Base-by-base conservation (phyloP, 2,113 vertebrate species). In the Eretmochelys imbricata region DNA sequence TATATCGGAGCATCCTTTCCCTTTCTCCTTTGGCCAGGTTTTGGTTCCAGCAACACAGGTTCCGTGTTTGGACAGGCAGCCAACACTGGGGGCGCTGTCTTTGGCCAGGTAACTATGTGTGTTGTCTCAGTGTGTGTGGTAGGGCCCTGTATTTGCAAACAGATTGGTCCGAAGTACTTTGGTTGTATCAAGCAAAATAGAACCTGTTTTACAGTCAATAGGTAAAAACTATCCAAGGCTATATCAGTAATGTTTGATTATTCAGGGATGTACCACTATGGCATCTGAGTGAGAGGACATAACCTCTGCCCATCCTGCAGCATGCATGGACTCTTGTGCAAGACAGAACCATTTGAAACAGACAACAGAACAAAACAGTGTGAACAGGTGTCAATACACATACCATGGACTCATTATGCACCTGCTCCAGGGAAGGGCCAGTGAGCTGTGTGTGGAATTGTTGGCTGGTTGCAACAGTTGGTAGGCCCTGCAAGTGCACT, bases 21-120 rank as follows among this genome's bases (percentile, higher is more conserved):
- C 14, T 89, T 95, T 96, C 54, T 98, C 6, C 72, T 95, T 87
- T 89, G 95, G 29, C 5, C 19, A 98, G 98, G 96, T 31, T 99
- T 99, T 93, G 99, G 99, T 54, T 98, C 98, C 57, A 98, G 98
- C 55, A 96, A 98, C 62, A 95, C 98, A 12, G 95, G 98, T 3
- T 98, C 99, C 38, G 98, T 99, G 85, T 99, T 99, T 90, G 99
- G 99, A 80, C 99, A 99, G 87, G 98, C 98, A 51, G 49, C 98
- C 50, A 98, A 93, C 86, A 87, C 97, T 57, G 96, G 97, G 12
- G 97, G 98, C n/a, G 97, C 95, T 24, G 97, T 99, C 87, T 99
- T 99, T 91, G 99, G 99, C 95, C 99, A 99, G 99, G 99, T 99
- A 98, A 97, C 53, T 91, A 29, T 38, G 49, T 4, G 24, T 69